Evolutionary conservation across 2,797 vertebrate species (phyloP).

Genomic region (Emys orbicularis): DNA sequence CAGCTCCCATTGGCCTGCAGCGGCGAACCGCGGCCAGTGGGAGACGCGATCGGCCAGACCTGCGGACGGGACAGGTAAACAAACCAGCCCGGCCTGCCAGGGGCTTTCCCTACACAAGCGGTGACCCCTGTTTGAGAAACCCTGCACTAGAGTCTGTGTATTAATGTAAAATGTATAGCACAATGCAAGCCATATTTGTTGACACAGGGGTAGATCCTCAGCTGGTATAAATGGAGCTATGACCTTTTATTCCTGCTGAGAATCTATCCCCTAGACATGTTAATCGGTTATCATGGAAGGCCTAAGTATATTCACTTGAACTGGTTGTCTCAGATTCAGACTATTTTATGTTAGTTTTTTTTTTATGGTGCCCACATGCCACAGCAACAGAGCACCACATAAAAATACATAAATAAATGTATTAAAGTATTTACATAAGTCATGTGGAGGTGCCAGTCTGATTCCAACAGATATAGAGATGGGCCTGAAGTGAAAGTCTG

Average conservation of each 20-base stretch:
- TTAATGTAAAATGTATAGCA: neutral
- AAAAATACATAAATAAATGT: neutral
- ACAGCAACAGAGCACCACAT: neutral
- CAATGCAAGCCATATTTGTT: neutral
- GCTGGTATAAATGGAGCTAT: neutral
- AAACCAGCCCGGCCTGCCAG: too few species aligned
- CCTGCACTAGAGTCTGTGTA: neutral
- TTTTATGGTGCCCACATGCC: neutral
- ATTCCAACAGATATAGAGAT: neutral
- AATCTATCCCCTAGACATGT: neutral
- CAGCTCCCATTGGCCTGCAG: too few species aligned
- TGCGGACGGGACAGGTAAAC: too few species aligned
- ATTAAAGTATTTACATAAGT: neutral
- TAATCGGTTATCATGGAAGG: neutral
- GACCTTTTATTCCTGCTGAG: slow-evolving; percentile 8
- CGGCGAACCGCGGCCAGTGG: too few species aligned
- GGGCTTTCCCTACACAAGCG: too few species aligned
- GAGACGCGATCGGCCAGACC: too few species aligned
- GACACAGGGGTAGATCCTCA: slow-evolving; percentile 11
- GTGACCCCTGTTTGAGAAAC: too few species aligned
- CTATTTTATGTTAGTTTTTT: neutral
- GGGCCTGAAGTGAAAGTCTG: neutral
- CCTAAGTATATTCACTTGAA: neutral
- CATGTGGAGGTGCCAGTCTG: neutral
- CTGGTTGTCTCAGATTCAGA: neutral